These are phyloP conservation scores for Phymorhynchus buccinoides DNA, from an alignment of 1,140 invertebrate genomes.

Conservation along the genomic window DNA sequence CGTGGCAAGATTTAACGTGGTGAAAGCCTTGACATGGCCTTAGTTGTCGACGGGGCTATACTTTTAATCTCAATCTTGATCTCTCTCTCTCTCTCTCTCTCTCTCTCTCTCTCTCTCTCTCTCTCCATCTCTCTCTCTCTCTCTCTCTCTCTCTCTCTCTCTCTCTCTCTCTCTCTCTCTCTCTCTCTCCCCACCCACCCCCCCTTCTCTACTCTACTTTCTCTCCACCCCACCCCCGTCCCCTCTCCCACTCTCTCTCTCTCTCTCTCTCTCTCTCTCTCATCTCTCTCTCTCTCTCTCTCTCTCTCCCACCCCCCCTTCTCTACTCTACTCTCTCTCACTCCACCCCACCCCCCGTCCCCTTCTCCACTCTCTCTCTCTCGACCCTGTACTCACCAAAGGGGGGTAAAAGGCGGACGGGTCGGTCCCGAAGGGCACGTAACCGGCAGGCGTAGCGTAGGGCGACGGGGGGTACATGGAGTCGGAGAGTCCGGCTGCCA, in stretches of 20 bases:
- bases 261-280: conserved; percentile 7
- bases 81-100: conserved; percentile 26
- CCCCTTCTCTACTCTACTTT: conserved; percentile 24
- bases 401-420: conserved; percentile 97
- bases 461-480: conserved; percentile 58
- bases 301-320: background rate
- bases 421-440: conserved; percentile 76
- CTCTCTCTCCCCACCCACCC: too few relatives aligned
- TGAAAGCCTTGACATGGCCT: too few relatives aligned
- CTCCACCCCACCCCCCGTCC: background rate
- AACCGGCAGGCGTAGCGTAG: conserved; percentile 75
- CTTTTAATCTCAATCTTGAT: too few relatives aligned
- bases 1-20: too few relatives aligned
- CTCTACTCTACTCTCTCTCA: background rate
- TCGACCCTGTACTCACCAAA: conserved; percentile 82
- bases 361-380: too few relatives aligned
- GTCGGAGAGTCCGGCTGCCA: conserved; percentile 80
- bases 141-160: conserved; percentile 41
- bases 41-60: too few relatives aligned
- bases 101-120: conserved; percentile 36
- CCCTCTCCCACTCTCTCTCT: conserved; percentile 31
- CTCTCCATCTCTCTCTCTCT: too few relatives aligned
- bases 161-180: conserved; percentile 31
- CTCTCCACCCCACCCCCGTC: conserved; percentile 13
- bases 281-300: conserved; percentile 7